Base-by-base conservation (phyloP, 2,888 invertebrate species). In the Malthinus flaveolus region DNA sequence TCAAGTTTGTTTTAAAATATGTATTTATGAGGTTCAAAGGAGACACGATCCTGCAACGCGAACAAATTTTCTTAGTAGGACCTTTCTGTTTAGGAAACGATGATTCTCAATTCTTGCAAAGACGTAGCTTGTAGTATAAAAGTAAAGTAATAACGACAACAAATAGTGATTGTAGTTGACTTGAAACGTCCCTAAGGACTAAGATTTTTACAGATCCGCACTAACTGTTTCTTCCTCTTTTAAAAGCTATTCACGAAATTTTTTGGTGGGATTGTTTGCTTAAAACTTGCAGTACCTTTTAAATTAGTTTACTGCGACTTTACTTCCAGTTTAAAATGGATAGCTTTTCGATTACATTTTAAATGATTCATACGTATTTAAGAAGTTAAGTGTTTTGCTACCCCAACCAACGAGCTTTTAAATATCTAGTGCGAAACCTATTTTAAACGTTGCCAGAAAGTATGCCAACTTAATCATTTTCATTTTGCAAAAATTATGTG, bases 1-100 rank as follows among this genome's bases (percentile, higher is more conserved):
- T 62, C 55, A 62, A 59, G 62, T 62, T 59, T 62, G 62, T 59
- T 62, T 59, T 56, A 62, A 62, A 62, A 62, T 62, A 59, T 60
- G 57, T 62, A 59, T 62, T 62, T 62, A 62, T 62, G 56, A 59
- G 56, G 59, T 59, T 62, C 62, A 49, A 62, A 59, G 56, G 51
- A 62, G 62, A 54, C 59, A 56, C 54, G 58, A 59, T 58, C 52
- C 55, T 56, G 48, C 48, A 49, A 56, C 55, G 55, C 61, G 51
- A 53, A 51, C 58, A 61, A 61, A 59, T 61, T 61, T 59, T 48
- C 55, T 11, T 52, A 61, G 48, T 56, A 56, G 46, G 46, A 56
- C 56, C 56, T 56, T 56, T 33, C 51, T 44, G 55, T 56, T 55
- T 56, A 59, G 34, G 37, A 37, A 51, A 56, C 49, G 46, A 51